Evolutionary conservation across 2,797 vertebrate species (phyloP), one percentile per base, ranked within the genome.

Genomic region (Trichosurus vulpecula): DNA sequence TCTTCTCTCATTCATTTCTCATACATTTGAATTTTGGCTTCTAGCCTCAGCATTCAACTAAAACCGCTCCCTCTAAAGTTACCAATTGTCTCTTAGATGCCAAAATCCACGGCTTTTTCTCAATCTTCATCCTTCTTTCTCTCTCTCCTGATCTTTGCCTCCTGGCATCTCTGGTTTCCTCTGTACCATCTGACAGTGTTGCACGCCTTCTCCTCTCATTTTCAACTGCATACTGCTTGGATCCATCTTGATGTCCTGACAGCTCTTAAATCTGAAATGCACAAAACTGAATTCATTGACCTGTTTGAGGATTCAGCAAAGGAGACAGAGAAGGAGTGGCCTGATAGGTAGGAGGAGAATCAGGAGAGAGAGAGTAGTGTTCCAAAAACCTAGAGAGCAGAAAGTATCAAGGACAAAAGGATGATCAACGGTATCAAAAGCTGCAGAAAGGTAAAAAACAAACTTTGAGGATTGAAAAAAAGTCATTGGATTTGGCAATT

Each of bases 251-350:
- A 35, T 35, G 11, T 61, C 30, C 58, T 35, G 58, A 35, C 10
- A 92, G 94, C 93, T 22, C 51, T 96, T 94, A 0, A 41, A 29
- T 53, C 96, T 90, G 94, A 19, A 97, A 94, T 81, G 52, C 90
- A 96, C 52, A 93, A 52, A 95, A 95, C 3, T 57, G 94, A 94
- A 90, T 89, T 94, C 90, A 30, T 31, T 53, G 25, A 56, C 4
- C 11, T n/a, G 31, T 61, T 61, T 61, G 31, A 61, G 31, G 31
- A 61, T 61, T 61, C 58, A 61, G 58, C 57, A 61, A 31, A 61
- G 31, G 11, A 61, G 31, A 61, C 12, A 35, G 58, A 61, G 31
- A 61, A 61, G 58, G 31, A 35, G 31, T 14, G 58, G 13, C 35
- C 58, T 31, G 11, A 61, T 13, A 61, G 58, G 30, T 31, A 35